Conservation (phyloP, 2,797 vertebrate genomes). For the Agapornis canus region DNA sequence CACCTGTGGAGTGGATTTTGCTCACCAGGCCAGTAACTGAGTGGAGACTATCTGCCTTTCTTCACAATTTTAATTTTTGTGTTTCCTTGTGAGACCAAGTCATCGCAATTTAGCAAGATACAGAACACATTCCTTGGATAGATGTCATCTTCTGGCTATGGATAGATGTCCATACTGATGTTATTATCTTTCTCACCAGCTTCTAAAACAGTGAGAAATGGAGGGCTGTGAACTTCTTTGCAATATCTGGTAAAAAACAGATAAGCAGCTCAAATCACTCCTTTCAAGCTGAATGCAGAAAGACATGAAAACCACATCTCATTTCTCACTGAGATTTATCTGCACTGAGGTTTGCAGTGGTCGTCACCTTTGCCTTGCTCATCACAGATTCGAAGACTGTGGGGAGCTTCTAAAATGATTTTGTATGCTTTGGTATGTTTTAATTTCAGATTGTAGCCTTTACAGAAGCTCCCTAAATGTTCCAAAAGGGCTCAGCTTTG, state of each 20-base stretch:
- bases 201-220: background rate
- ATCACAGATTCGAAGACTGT: background rate
- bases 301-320: background rate
- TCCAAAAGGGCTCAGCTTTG: background rate
- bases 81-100: background rate
- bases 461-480: background rate
- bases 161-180: background rate
- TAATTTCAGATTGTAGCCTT: background rate
- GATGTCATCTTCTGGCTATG: background rate
- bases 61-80: background rate
- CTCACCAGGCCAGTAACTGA: background rate
- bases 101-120: background rate
- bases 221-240: background rate
- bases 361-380: background rate
- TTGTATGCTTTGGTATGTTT: background rate
- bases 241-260: background rate
- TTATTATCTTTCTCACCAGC: background rate
- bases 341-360: background rate
- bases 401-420: background rate
- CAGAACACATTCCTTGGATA: background rate
- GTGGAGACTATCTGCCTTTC: background rate
- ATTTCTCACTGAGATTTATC: background rate
- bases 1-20: background rate
- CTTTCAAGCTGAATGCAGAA: background rate
- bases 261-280: background rate